Conservation (phyloP, 2,113 vertebrate species). For the Falcunculus frontatus region DNA sequence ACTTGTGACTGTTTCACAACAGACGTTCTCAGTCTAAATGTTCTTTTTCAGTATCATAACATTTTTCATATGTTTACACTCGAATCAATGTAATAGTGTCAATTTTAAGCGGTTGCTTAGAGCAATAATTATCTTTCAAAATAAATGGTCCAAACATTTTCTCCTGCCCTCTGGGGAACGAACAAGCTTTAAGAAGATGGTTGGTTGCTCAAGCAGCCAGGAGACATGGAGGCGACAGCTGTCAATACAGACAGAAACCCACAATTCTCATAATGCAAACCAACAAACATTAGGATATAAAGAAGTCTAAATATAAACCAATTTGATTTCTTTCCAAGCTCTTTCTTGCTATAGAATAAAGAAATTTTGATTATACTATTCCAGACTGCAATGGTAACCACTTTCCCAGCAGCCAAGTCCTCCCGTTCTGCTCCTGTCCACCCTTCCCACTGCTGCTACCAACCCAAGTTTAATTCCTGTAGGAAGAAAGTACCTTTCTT, state of each 20-base stretch:
- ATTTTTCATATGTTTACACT: conserved; percentile 20
- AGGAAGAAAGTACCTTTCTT: neutral
- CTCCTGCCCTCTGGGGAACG: neutral
- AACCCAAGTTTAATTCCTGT: neutral
- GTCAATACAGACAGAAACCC: neutral
- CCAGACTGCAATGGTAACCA: neutral
- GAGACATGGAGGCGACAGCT: neutral
- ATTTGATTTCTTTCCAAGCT: neutral
- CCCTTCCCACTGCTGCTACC: neutral
- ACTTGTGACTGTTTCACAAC: neutral
- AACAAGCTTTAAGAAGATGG: neutral
- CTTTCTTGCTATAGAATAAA: neutral
- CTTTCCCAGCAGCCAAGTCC: neutral
- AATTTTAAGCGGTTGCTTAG: neutral
- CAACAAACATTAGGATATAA: neutral
- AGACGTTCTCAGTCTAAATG: neutral
- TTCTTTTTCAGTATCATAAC: neutral
- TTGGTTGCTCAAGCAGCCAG: neutral
- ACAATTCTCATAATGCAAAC: neutral
- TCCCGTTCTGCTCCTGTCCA: neutral
- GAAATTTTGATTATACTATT: neutral
- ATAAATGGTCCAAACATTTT: neutral
- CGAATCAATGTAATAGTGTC: neutral
- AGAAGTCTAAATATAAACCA: neutral
- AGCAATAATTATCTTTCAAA: conserved; percentile 23